Percentiles rank a stretch among this genome's conserved stretches.
phyloP scores from a whole-genome alignment of 2,888 invertebrate genomes.

The Diloba caeruleocephala region DNA sequence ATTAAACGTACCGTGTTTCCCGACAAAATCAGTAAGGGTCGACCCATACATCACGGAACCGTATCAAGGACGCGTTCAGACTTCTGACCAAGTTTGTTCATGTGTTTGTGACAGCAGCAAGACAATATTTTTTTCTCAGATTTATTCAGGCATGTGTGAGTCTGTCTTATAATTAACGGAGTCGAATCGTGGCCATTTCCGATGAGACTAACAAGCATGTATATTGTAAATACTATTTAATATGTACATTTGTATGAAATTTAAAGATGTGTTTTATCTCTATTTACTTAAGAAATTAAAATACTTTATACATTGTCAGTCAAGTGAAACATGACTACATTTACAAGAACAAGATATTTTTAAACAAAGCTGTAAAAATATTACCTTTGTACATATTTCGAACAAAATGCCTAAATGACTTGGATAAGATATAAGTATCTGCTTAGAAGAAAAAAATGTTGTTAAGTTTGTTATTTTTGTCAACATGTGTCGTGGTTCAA shows the following conservation, averaged over 20 bases:
- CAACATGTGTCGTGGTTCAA: slow-evolving; percentile 7
- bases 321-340: slow-evolving; percentile 1
- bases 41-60: slow-evolving; percentile 25
- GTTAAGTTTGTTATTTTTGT: slow-evolving; percentile 13
- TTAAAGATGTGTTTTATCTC: not conserved
- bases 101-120: slow-evolving; percentile 21
- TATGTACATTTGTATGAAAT: slow-evolving; percentile 1
- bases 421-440: slow-evolving; percentile 8
- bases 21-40: slow-evolving; percentile 27
- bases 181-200: slow-evolving; percentile 15
- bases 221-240: slow-evolving; percentile 2
- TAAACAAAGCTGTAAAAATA: slow-evolving; percentile 31
- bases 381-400: slow-evolving; percentile 1
- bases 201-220: slow-evolving; percentile 27
- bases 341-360: slow-evolving; percentile 10
- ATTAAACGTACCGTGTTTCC: slow-evolving; percentile 37
- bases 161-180: slow-evolving; percentile 15
- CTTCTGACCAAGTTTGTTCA: slow-evolving; percentile 26
- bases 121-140: slow-evolving; percentile 13
- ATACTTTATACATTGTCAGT: slow-evolving; percentile 21
- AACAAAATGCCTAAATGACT: slow-evolving; percentile 35
- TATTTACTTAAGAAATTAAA: slow-evolving; percentile 26
- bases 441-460: not conserved
- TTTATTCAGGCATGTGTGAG: slow-evolving; percentile 7
- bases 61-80: slow-evolving; percentile 28